These are phyloP conservation scores for Drosophila limbata DNA, from an alignment of 2,888 invertebrate genomes.

Conservation along the genomic window DNA sequence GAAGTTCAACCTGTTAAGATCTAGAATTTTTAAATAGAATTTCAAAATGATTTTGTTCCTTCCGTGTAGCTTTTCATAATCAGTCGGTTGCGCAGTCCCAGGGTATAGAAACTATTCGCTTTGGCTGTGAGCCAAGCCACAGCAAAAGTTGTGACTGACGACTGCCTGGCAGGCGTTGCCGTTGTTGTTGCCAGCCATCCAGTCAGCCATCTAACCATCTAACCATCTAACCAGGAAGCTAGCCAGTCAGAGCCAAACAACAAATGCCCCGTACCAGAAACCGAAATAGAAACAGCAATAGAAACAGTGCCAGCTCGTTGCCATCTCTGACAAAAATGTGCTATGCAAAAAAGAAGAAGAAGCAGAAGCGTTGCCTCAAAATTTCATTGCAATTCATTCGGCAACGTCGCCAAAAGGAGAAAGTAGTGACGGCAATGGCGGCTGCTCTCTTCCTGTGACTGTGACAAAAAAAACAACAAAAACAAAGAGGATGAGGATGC, in stretches of 20 bases:
- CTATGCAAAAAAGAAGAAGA: slow-evolving; percentile 14
- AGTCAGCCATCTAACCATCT: slow-evolving; percentile 15
- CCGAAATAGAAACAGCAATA: slow-evolving; percentile 10
- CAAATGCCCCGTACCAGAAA: slow-evolving; percentile 24
- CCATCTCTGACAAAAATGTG: slow-evolving; percentile 56
- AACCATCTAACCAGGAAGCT: slow-evolving; percentile 17
- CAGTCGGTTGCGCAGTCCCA: slow-evolving; percentile 10
- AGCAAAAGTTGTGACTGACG: slow-evolving; percentile 80
- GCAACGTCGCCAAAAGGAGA: slow-evolving; percentile 53
- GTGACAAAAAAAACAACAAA: slow-evolving; percentile 66
- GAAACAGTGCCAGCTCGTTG: slow-evolving; percentile 46
- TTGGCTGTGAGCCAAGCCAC: slow-evolving; percentile 76
- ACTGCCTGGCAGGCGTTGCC: slow-evolving; percentile 72
- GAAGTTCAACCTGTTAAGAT: too few species aligned
- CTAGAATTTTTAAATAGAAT: too few species aligned
- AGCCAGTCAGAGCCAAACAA: slow-evolving; percentile 40
- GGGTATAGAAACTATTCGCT: slow-evolving; percentile 57
- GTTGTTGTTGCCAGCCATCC: slow-evolving; percentile 26
- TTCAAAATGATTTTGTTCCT: neutral
- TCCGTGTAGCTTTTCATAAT: slow-evolving; percentile 25
- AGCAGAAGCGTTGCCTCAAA: slow-evolving; percentile 64
- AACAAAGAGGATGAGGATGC: slow-evolving; percentile 35
- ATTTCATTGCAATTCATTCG: slow-evolving; percentile 81
- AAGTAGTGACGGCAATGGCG: slow-evolving; percentile 49
- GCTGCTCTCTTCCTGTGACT: slow-evolving; percentile 60